Conservation (phyloP, 1,140 invertebrate genomes). For the Saccostrea glomerata region DNA sequence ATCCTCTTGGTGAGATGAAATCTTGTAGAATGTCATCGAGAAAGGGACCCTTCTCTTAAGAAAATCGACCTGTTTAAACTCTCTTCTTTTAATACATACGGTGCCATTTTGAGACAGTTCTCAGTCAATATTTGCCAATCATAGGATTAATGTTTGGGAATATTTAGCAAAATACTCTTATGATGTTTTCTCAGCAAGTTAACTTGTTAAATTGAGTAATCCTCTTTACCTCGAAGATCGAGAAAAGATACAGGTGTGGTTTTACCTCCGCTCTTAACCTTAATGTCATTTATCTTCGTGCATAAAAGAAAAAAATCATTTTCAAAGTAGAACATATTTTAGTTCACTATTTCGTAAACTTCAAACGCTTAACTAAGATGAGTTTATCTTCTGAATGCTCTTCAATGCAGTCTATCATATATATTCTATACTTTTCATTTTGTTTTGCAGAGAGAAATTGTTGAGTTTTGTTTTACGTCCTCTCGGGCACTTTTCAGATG, state of each 20-base stretch:
- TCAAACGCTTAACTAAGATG: too few species aligned
- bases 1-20: background rate
- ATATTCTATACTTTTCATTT: too few species aligned
- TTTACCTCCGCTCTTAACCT: too few species aligned
- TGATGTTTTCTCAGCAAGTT: slow-evolving; percentile 1
- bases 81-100: background rate
- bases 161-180: background rate
- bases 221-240: background rate
- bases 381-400: too few species aligned
- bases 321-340: too few species aligned
- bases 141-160: background rate
- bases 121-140: background rate
- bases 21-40: background rate
- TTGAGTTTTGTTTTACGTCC: too few species aligned
- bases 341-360: too few species aligned
- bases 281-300: too few species aligned
- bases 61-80: background rate
- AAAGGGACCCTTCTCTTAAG: background rate
- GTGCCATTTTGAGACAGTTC: background rate
- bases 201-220: background rate
- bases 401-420: too few species aligned
- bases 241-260: background rate
- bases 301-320: too few species aligned
- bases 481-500: too few species aligned
- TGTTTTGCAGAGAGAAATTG: too few species aligned